Evolutionary conservation across 2,888 invertebrate genomes (phyloP).

Genomic region (Leucophenga montana): DNA sequence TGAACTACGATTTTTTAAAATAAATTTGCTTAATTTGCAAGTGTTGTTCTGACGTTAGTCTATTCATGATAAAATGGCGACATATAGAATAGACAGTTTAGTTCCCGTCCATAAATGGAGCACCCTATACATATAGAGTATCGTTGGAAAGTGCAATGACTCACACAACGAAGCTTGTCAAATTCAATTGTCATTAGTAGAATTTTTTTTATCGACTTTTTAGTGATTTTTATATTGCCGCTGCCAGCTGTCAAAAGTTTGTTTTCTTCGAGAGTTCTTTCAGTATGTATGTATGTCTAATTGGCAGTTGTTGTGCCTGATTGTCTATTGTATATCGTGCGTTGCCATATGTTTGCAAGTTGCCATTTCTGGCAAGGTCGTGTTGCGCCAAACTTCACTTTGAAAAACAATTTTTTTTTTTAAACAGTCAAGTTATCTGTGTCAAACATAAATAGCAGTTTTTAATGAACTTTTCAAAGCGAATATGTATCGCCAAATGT

Average conservation of each 20-base stretch:
- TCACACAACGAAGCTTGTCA: constrained; percentile 9
- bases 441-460: constrained; percentile 25
- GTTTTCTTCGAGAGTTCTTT: background rate
- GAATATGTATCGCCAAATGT: constrained; percentile 16
- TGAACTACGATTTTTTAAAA: too few species aligned
- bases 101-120: too few species aligned
- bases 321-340: background rate
- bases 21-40: too few species aligned
- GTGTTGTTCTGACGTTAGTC: too few species aligned
- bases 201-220: background rate
- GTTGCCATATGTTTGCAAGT: constrained; percentile 23
- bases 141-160: background rate
- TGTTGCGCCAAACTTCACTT: constrained; percentile 7
- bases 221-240: background rate
- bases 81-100: too few species aligned
- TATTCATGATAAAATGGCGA: too few species aligned
- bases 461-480: constrained; percentile 28
- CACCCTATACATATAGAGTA: too few species aligned
- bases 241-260: constrained; percentile 17
- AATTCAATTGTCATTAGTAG: background rate
- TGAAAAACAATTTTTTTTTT: background rate
- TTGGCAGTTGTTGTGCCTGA: too few species aligned
- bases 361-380: constrained; percentile 25
- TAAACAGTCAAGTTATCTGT: constrained; percentile 10
- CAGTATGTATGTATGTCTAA: too few species aligned